phyloP scores from a whole-genome alignment of 1,140 invertebrate genomes.

The Saccostrea cuccullata region DNA sequence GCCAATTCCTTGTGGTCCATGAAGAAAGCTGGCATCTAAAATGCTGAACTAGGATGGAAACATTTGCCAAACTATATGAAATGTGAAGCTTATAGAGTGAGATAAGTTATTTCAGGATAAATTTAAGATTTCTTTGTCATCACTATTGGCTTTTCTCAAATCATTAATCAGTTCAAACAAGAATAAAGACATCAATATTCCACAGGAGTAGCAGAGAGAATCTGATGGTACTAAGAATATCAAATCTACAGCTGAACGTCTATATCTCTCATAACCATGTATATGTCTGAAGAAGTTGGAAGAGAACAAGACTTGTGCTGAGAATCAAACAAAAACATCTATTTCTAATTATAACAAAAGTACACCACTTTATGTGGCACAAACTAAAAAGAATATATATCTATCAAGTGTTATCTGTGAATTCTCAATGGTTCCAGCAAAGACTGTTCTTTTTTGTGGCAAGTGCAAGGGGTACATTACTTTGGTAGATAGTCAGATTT shows the following conservation, averaged over 20 bases:
- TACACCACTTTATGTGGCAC: background rate
- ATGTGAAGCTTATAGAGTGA: background rate
- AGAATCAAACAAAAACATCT: background rate
- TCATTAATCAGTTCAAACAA: background rate
- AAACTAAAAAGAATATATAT: background rate
- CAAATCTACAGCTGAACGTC: background rate
- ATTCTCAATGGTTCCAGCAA: background rate
- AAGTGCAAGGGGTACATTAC: background rate
- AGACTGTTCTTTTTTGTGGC: background rate
- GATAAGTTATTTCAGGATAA: slow-evolving; percentile 16
- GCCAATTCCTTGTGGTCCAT: background rate
- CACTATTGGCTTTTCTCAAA: background rate
- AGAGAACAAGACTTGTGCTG: background rate
- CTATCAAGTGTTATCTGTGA: background rate
- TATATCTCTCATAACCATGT: no score
- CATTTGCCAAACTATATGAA: slow-evolving; percentile 6
- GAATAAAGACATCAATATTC: slow-evolving; percentile 17
- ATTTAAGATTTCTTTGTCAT: slow-evolving; percentile 4
- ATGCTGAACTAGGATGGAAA: slow-evolving; percentile 10
- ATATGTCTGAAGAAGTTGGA: no score
- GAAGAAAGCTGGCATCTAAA: background rate
- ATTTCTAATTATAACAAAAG: background rate
- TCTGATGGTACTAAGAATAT: background rate
- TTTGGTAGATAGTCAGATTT: background rate
- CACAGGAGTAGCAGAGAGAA: background rate